Conservation (phyloP, 2,113 vertebrate species). For the Scytalopus superciliaris region DNA sequence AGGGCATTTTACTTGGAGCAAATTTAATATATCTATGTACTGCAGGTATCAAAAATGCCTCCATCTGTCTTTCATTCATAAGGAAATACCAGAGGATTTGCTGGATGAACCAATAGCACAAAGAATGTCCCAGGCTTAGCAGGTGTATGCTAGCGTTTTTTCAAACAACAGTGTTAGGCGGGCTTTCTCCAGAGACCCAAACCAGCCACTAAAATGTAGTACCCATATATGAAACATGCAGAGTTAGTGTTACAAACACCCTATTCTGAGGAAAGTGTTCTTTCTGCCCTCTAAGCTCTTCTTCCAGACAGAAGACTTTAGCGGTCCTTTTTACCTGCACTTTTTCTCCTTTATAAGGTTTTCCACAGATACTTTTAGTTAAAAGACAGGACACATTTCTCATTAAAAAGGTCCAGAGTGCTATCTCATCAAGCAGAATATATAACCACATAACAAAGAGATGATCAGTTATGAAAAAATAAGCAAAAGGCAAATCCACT, state of each 20-base stretch:
- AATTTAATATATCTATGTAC: not conserved
- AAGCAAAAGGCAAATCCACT: not conserved
- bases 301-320: not conserved
- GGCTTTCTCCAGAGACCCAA: not conserved
- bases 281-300: not conserved
- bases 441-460: not conserved
- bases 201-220: not conserved
- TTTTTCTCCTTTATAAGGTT: not conserved
- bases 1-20: not conserved
- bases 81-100: not conserved
- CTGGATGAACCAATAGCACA: not conserved
- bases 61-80: not conserved
- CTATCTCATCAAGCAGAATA: not conserved
- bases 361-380: not conserved
- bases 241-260: not conserved
- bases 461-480: accelerated
- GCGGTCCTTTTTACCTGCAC: not conserved
- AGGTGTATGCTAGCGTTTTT: not conserved
- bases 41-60: not conserved
- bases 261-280: not conserved
- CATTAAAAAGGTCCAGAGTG: not conserved
- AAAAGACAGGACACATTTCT: not conserved
- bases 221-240: not conserved
- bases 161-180: accelerated
- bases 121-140: not conserved